Conservation (phyloP, 2,113 vertebrate genomes). For the Lota lota region DNA sequence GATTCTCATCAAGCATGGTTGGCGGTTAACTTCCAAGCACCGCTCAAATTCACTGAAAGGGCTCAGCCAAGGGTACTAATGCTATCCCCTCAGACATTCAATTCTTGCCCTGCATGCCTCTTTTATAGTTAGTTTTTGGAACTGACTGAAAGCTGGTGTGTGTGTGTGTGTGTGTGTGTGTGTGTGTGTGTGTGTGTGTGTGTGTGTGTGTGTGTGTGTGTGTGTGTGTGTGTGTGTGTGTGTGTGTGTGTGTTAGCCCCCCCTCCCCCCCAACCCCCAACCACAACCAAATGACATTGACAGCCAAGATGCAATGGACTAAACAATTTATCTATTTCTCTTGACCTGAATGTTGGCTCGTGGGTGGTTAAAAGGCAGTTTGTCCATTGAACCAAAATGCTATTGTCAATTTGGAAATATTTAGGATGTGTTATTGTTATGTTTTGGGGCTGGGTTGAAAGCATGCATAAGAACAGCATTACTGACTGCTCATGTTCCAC, state of each 20-base stretch:
- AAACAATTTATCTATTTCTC: too few species aligned
- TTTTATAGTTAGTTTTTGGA: constrained; percentile 7
- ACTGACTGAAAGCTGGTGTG: not conserved
- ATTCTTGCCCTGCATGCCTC: constrained; percentile 40
- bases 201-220: too few species aligned
- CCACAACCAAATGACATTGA: too few species aligned
- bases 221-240: not conserved
- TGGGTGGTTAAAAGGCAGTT: too few species aligned
- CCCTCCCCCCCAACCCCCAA: too few species aligned
- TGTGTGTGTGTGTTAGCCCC: not conserved
- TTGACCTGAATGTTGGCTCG: too few species aligned
- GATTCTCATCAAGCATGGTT: constrained; percentile 39
- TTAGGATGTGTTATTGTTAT: too few species aligned
- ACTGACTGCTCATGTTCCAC: not conserved
- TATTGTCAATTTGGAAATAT: too few species aligned
- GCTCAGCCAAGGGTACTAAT: constrained; percentile 37
- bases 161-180: constrained; percentile 1
- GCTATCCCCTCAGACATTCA: constrained; percentile 14
- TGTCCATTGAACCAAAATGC: too few species aligned
- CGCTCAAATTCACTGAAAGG: not conserved
- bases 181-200: not conserved
- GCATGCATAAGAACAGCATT: too few species aligned
- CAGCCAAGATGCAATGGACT: too few species aligned
- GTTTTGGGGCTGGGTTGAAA: too few species aligned
- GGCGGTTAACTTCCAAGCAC: constrained; percentile 4